Evolutionary conservation across 1,140 invertebrate species (phyloP), one percentile per base, ranked within the genome.

Genomic region (Rhynchophorus ferrugineus): DNA sequence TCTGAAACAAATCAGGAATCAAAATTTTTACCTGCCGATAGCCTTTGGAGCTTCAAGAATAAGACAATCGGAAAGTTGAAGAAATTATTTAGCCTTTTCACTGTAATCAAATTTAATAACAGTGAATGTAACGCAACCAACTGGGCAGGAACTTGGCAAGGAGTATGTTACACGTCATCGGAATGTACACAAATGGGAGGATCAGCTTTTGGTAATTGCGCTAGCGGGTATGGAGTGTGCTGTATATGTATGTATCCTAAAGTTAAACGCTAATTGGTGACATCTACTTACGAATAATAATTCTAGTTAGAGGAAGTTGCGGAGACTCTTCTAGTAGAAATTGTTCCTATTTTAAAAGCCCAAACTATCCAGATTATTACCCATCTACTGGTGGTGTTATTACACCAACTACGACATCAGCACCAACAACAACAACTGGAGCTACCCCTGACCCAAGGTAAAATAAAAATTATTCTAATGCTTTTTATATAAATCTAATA

Each of bases 71-170:
- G 41, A 3, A 61, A 65, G 33, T 58, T 58, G 1, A 74, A 75
- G 43, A 71, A 75, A 13, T 74, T 87, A 61, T 71, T 86, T 33
- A 82, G 79, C 61, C 67, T 89, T 1, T 86, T 89, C 61, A 79
- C 84, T 43, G 73, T 87, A n/a, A 76, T 87, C 17, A 74, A 81
- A 48, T 86, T 87, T 64, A 72, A 78, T 13, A 84, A 87, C 61
- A 75, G 73, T 1, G 64, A 73, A 22, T 88, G 85, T 62, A 61
- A 68, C 7, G 67, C 73, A 8, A 67, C 66, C 35, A 62, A 61
- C 7, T 69, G 72, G 2, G 65, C 60, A 18, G 72, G 70, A 49
- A 76, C 76, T 8, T 67, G 78, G 42, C 77, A 77, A 57, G 85
- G 85, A 1, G 78, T 75, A 14, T 89, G 85, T 60, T 78, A 83